Conservation (phyloP, 1,140 invertebrate species). For the Philotrypesis tridentata region DNA sequence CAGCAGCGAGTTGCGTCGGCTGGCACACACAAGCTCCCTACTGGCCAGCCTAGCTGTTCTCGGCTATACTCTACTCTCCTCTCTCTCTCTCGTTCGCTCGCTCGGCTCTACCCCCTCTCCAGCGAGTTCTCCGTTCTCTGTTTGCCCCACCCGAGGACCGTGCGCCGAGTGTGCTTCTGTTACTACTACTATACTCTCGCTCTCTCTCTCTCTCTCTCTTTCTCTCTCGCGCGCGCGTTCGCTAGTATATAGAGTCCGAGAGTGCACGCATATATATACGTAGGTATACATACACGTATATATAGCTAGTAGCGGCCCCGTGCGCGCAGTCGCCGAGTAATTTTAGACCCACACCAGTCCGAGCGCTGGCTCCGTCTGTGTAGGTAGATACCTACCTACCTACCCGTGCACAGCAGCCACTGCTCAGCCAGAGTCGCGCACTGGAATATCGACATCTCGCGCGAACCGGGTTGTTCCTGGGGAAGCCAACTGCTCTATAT, state of each 20-base stretch:
- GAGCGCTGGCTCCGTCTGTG: constrained; percentile 39
- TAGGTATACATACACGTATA: no score
- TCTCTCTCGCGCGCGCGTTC: not conserved
- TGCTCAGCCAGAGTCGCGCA: constrained; percentile 69
- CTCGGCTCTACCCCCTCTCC: not conserved
- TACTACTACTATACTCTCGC: not conserved
- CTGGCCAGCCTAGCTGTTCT: not conserved
- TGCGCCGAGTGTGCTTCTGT: not conserved
- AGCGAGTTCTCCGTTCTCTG: not conserved
- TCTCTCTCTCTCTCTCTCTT: no score
- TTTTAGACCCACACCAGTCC: constrained; percentile 17
- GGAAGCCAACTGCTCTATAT: not conserved
- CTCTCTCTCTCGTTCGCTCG: not conserved
- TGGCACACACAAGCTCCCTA: constrained; percentile 46
- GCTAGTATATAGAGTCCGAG: not conserved
- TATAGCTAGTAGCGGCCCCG: constrained; percentile 59
- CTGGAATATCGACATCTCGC: constrained; percentile 70
- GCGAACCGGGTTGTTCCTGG: not conserved
- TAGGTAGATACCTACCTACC: constrained; percentile 19
- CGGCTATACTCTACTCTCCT: constrained; percentile 51
- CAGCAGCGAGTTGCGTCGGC: constrained; percentile 71
- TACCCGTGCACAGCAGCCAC: constrained; percentile 59
- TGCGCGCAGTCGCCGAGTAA: constrained; percentile 52
- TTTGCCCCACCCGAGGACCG: constrained; percentile 9
- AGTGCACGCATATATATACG: not conserved